Base-by-base conservation (phyloP, 2,888 invertebrate species). In the Plagiodera versicolora region DNA sequence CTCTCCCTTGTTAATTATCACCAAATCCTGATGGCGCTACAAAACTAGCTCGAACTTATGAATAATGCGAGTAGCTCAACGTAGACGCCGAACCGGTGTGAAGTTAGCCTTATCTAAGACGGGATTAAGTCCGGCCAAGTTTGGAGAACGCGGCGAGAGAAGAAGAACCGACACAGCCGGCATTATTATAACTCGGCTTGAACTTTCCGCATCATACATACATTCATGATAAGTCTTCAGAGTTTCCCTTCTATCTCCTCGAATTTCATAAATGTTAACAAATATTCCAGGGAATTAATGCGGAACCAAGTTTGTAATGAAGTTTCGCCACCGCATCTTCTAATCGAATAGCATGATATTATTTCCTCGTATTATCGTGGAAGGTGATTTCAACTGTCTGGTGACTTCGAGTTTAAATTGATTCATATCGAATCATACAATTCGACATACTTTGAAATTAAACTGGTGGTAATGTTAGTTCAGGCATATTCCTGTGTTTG, bases 21-120 rank as follows among this genome's bases (percentile, higher is more conserved):
- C n/a, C 50, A 39, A 49, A 49, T 35, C 39, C 28, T 47, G 20
- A 11, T 17, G 14, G 17, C 39, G 56, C 76, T 77, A 73, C 75
- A 73, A 77, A 77, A 61, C 75, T 75, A 73, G 76, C 77, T 77
- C 73, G 76, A 68, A 78, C 76, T 79, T 75, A 78, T 79, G 78
- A 79, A 78, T 78, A 78, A 79, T 79, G 35, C 78, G 77, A 75
- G 73, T 67, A 74, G 78, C 77, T 79, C 77, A 78, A 74, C 75
- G 74, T 69, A 73, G 76, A 75, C 70, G 74, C 75, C 75, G 73
- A 74, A 75, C 76, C 75, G 77, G 77, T 76, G 78, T 76, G 69
- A 67, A 79, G 75, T 76, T 75, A 71, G 72, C 74, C 74, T 78
- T 78, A 78, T 78, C 77, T 78, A 75, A 77, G 77, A 73, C 76